Evolutionary conservation across 2,113 vertebrate genomes (phyloP).

Genomic region (Amphilophus citrinellus): DNA sequence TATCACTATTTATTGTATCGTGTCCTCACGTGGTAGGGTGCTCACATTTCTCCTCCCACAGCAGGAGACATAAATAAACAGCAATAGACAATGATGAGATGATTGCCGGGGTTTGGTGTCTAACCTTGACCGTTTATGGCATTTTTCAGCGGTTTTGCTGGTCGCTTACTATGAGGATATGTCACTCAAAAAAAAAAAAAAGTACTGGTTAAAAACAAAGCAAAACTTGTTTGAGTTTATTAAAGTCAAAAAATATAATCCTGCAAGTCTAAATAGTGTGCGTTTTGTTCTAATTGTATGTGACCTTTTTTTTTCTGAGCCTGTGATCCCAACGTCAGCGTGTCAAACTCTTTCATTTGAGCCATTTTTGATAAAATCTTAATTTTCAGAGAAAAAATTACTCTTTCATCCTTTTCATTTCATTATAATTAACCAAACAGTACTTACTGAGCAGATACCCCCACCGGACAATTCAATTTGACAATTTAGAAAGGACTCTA

Average conservation of each 20-base stretch:
- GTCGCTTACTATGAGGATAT: background rate
- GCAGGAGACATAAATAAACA: constrained; percentile 70
- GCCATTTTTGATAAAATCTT: constrained; percentile 44
- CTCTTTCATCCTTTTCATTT: constrained; percentile 37
- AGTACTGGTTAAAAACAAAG: background rate
- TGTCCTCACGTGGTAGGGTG: constrained; percentile 51
- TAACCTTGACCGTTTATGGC: constrained; percentile 61
- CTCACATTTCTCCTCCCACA: constrained; percentile 62
- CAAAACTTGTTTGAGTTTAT: background rate
- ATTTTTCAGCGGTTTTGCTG: constrained; percentile 26
- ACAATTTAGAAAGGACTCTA: constrained; percentile 56
- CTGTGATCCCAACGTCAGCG: background rate
- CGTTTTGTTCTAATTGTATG: background rate
- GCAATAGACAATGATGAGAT: constrained; percentile 59
- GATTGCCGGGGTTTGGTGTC: constrained; percentile 42
- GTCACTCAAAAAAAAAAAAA: background rate
- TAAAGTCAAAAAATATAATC: background rate
- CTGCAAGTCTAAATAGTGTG: background rate
- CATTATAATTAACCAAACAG: constrained; percentile 60
- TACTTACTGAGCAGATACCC: constrained; percentile 63
- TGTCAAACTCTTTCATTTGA: constrained; percentile 31
- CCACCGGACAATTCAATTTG: constrained; percentile 57
- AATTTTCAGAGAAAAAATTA: constrained; percentile 38
- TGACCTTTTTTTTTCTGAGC: background rate
- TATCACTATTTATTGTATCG: constrained; percentile 61